phyloP scores from a whole-genome alignment of 2,888 invertebrate species.

The Drosophila lutescens region DNA sequence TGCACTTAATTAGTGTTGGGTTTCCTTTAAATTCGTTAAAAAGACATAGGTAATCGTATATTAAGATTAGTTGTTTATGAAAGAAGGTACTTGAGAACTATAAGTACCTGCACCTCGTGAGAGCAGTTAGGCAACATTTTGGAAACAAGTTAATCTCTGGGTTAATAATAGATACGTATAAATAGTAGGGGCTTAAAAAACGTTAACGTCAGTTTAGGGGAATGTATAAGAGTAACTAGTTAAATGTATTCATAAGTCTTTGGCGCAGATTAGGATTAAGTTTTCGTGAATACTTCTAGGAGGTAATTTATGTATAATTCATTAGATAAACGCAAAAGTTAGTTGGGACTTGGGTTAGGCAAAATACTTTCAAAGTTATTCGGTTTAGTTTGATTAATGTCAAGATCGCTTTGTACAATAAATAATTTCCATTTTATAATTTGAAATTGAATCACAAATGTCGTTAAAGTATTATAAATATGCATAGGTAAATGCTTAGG shows the following conservation, averaged over 20 bases:
- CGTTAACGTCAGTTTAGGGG: slow-evolving; percentile 62
- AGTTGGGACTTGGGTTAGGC: slow-evolving; percentile 39
- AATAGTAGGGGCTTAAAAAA: slow-evolving; percentile 21
- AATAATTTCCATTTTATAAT: slow-evolving; percentile 62
- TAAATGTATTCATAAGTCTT: slow-evolving; percentile 63
- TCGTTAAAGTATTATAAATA: slow-evolving; percentile 59
- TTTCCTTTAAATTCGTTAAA: slow-evolving; percentile 73
- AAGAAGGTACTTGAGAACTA: slow-evolving; percentile 75
- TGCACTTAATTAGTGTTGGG: slow-evolving; percentile 62
- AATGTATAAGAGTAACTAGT: slow-evolving; percentile 37
- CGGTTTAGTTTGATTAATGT: slow-evolving; percentile 35
- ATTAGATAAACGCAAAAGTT: slow-evolving; percentile 44
- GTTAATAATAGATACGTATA: slow-evolving; percentile 34
- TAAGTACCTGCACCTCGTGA: slow-evolving; percentile 40
- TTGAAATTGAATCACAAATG: slow-evolving; percentile 75
- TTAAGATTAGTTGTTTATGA: slow-evolving; percentile 41
- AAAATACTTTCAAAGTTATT: slow-evolving; percentile 65
- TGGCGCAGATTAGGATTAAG: slow-evolving; percentile 72
- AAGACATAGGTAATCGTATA: slow-evolving; percentile 57
- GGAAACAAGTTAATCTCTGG: slow-evolving; percentile 45
- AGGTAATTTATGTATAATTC: slow-evolving; percentile 42
- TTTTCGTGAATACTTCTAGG: slow-evolving; percentile 42
- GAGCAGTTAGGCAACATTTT: slow-evolving; percentile 42
- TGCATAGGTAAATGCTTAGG: slow-evolving; percentile 58
- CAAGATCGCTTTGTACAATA: slow-evolving; percentile 48